Evolutionary conservation across 1,140 invertebrate species (phyloP), one percentile per base, ranked within the genome.

Genomic region (Oedothorax gibbosus): DNA sequence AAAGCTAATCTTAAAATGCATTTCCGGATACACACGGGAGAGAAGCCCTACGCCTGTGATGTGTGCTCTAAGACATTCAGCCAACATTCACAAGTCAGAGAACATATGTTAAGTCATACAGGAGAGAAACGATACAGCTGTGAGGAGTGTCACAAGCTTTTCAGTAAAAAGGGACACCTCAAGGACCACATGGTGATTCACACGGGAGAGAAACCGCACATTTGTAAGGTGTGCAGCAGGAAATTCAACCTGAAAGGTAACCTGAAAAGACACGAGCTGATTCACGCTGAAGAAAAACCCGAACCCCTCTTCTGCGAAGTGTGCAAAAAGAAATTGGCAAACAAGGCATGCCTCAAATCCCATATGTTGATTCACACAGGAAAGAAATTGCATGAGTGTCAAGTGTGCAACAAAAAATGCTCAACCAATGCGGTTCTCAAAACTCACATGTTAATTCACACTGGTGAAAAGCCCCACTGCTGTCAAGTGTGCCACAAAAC

Each of bases 121-220:
- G 35, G 35, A 35, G 35, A 35, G 35, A 35, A 35, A 35, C 35
- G 35, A 35, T 35, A 35, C 35, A 35, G 35, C 35, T 35, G 35
- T 35, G 35, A 35, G 35, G 35, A 2, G 35, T 35, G 35, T 35
- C 35, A 35, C 35, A 88, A 86, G 78, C 51, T 35, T 88, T 88
- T 85, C 95, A 96, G 15, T 94, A 95, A 71, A 96, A 97, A 88
- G 35, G 35, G 35, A 35, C 96, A 97, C 91, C 91, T 97, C 9
- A 94, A 94, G 68, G 95, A 96, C 89, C 96, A 98, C 88, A 92
- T 95, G 90, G 92, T 94, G 86, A 94, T 95, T 21, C 96, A 98
- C 87, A 95, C 94, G 65, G 94, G 95, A 88, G 94, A 94, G 88
- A 95, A 95, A 86, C 90, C 93, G 0, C 94, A 88, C 68, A 75